Evolutionary conservation across 2,888 invertebrate species (phyloP).

Genomic region (Rhagonycha lutea): DNA sequence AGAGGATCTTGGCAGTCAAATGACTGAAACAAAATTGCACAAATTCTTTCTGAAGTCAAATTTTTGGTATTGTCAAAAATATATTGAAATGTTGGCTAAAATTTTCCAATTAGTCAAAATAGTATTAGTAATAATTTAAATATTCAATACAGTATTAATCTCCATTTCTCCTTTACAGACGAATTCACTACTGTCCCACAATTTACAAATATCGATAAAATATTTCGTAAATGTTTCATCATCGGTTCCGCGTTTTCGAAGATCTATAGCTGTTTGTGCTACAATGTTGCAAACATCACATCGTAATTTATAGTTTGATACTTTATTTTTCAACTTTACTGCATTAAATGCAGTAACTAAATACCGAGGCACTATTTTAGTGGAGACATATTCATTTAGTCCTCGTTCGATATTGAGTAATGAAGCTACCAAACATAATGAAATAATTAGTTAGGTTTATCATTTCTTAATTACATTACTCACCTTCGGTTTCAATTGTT

Average conservation of each 20-base stretch:
- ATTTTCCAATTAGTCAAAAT: slow-evolving; percentile 29
- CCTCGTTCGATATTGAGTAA: slow-evolving; percentile 9
- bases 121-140: not conserved
- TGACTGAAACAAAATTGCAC: slow-evolving; percentile 61
- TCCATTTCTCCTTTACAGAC: not conserved
- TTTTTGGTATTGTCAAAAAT: slow-evolving; percentile 62
- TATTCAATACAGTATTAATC: not conserved
- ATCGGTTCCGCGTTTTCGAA: slow-evolving; percentile 6
- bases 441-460: not conserved
- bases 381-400: slow-evolving; percentile 22
- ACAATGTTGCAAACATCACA: slow-evolving; percentile 26
- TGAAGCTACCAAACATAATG: slow-evolving; percentile 49
- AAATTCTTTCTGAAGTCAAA: slow-evolving; percentile 60
- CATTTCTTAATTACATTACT: not conserved
- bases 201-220: slow-evolving; percentile 35
- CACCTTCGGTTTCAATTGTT: not conserved
- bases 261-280: slow-evolving; percentile 19
- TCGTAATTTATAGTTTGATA: slow-evolving; percentile 10
- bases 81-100: slow-evolving; percentile 64
- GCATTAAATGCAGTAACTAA: slow-evolving; percentile 7
- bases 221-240: slow-evolving; percentile 5
- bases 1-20: slow-evolving; percentile 46
- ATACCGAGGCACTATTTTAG: slow-evolving; percentile 9
- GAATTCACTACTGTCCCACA: slow-evolving; percentile 33
- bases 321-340: slow-evolving; percentile 15